Percentiles rank a stretch among this genome's conserved stretches.
These are phyloP conservation scores for Psittacula cyanocephala DNA, from an alignment of 2,113 vertebrate genomes.

Conservation along the genomic window DNA sequence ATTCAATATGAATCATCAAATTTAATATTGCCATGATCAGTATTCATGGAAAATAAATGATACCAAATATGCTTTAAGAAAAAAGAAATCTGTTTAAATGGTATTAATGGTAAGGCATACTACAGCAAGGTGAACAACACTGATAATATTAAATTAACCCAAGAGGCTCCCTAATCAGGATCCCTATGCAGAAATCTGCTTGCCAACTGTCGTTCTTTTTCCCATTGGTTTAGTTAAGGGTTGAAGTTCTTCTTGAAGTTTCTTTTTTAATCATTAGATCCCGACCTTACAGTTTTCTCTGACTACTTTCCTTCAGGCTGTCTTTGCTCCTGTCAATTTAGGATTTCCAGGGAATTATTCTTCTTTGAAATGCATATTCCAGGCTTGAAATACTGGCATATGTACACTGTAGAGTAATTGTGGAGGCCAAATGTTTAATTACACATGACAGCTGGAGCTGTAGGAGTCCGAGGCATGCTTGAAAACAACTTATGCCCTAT, in stretches of 20 bases:
- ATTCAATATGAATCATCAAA: slow-evolving; percentile 66
- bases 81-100: slow-evolving; percentile 75
- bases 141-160: slow-evolving; percentile 86
- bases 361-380: slow-evolving; percentile 98
- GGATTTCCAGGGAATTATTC: slow-evolving; percentile 90
- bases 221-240: slow-evolving; percentile 87
- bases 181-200: slow-evolving; percentile 81
- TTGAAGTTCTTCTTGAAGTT: slow-evolving; percentile 86
- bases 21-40: slow-evolving; percentile 72
- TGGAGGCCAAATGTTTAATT: slow-evolving; percentile 99
- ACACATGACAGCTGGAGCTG: slow-evolving; percentile 97
- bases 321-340: slow-evolving; percentile 91
- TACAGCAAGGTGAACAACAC: slow-evolving; percentile 80
- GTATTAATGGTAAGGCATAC: slow-evolving; percentile 74
- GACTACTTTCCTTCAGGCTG: slow-evolving; percentile 87
- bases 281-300: slow-evolving; percentile 85
- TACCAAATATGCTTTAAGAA: slow-evolving; percentile 76
- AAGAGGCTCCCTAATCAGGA: slow-evolving; percentile 79
- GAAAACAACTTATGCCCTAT: slow-evolving; percentile 84
- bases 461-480: slow-evolving; percentile 86
- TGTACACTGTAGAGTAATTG: slow-evolving; percentile 95
- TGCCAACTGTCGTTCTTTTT: slow-evolving; percentile 83
- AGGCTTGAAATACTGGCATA: slow-evolving; percentile 89
- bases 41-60: slow-evolving; percentile 73
- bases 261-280: slow-evolving; percentile 92